Evolutionary conservation across 2,113 vertebrate species (phyloP), one percentile per base, ranked within the genome.

Genomic region (Crocuta crocuta): DNA sequence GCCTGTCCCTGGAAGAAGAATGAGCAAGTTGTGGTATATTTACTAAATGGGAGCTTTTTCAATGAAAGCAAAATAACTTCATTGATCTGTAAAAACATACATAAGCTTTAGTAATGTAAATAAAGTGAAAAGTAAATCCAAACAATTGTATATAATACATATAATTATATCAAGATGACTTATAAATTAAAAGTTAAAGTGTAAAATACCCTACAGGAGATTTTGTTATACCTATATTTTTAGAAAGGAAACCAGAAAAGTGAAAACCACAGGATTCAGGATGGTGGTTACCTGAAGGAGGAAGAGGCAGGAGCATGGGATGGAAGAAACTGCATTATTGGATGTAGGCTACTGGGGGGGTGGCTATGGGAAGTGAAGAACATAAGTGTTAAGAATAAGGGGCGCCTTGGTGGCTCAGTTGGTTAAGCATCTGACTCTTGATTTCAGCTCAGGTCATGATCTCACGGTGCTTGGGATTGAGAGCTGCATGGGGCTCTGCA

Each of bases 61-160:
- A 84, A 28, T 12, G 50, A 90, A 8, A 81, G 17, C 43, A 92
- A 92, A 94, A 39, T 79, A 55, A 92, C 19, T 5, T 21, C 6
- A 48, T 3, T 65, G 68, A 83, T 17, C 53, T 63, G 16, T 21
- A 53, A 87, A 8, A 39, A 26, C 43, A 74, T 6, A 0, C 13
- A 23, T 74, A 28, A 80, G 61, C 28, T 61, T 88, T 58, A 84
- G n/a, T 12, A 63, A 63, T 53, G 15, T 73, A 96, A 96, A 55
- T 53, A 81, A 53, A 85, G 33, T 78, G 28, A 88, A 48, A 74
- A 83, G 0, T 43, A 89, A 94, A 89, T 35, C 53, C 21, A 48
- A 71, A 91, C 79, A 31, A 45, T 68, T 16, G 48, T 45, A 71
- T n/a, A 2, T 39, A 74, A 23, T 39, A 91, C 16, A 74, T 17